These are phyloP conservation scores for Oreochromis spilurus DNA, from an alignment of 2,113 vertebrate species.

Conservation along the genomic window DNA sequence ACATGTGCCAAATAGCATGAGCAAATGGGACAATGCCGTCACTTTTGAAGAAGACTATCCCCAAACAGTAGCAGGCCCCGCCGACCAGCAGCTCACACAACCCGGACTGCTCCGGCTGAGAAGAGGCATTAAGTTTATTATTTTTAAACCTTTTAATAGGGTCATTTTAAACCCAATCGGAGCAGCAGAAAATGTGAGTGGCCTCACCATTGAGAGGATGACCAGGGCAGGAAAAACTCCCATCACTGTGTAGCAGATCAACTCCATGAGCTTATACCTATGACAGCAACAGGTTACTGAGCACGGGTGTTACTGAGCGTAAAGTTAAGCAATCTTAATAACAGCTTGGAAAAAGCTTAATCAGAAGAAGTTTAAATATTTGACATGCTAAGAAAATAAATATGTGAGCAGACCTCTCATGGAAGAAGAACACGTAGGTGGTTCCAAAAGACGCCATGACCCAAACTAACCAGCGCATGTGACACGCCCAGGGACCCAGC, in stretches of 20 bases:
- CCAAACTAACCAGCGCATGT: conserved; percentile 98
- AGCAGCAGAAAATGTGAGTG: not conserved
- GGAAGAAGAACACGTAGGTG: conserved; percentile 92
- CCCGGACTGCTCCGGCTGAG: conserved; percentile 85
- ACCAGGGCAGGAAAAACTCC: conserved; percentile 89
- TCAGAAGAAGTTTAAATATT: not conserved
- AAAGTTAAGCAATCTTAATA: not conserved
- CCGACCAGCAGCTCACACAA: conserved; percentile 85
- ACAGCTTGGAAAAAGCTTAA: not conserved
- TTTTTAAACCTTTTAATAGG: not conserved
- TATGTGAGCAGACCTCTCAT: conserved; percentile 77
- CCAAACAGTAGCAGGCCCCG: conserved; percentile 87
- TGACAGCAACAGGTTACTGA: not conserved
- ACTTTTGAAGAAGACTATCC: conserved; percentile 94
- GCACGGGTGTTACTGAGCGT: not conserved
- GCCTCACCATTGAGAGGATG: conserved; percentile 91
- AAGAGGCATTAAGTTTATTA: not conserved
- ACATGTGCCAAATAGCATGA: conserved; percentile 96
- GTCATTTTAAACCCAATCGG: not conserved
- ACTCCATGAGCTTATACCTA: conserved; percentile 93
- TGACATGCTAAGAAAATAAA: not conserved
- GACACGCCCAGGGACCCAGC: conserved; percentile 88
- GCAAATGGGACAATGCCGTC: conserved; percentile 93
- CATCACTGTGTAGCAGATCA: conserved; percentile 91
- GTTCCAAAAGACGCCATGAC: conserved; percentile 90